These are phyloP conservation scores for Muricea muricata DNA, from an alignment of 92 coral and sea anemone species.

Conservation along the genomic window DNA sequence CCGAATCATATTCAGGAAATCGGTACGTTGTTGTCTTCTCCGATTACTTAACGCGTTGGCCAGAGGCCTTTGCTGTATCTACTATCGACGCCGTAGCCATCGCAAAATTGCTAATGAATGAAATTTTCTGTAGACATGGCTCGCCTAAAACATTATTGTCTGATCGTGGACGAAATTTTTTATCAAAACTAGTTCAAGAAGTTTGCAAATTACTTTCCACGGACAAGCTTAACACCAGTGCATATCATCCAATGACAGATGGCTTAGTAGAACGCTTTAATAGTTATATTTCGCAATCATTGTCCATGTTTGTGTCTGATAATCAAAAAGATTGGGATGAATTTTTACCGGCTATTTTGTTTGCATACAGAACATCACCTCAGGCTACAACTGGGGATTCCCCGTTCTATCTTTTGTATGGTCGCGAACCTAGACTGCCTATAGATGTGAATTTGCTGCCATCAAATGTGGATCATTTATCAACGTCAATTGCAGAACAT, in stretches of 20 bases:
- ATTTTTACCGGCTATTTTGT: conserved; percentile 32
- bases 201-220: conserved; percentile 65
- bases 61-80: conserved; percentile 70
- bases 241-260: conserved; percentile 50
- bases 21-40: conserved; percentile 63
- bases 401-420: conserved; percentile 65
- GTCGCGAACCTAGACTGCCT: conserved; percentile 69
- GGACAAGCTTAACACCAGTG: conserved; percentile 17
- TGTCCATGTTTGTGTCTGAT: conserved; percentile 53
- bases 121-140: conserved; percentile 61
- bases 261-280: conserved; percentile 37
- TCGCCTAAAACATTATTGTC: conserved; percentile 62
- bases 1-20: conserved; percentile 63
- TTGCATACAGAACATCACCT: conserved; percentile 63
- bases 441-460: conserved; percentile 62
- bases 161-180: conserved; percentile 65
- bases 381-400: conserved; percentile 60
- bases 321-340: conserved; percentile 63
- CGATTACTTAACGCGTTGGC: conserved; percentile 71
- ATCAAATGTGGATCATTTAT: conserved; percentile 29
- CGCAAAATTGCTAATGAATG: conserved; percentile 56
- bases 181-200: conserved; percentile 58
- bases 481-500: conserved; percentile 63
- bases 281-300: conserved; percentile 26
- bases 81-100: conserved; percentile 50